Evolutionary conservation across 1,140 invertebrate species (phyloP).

Genomic region (Centruroides vittatus): DNA sequence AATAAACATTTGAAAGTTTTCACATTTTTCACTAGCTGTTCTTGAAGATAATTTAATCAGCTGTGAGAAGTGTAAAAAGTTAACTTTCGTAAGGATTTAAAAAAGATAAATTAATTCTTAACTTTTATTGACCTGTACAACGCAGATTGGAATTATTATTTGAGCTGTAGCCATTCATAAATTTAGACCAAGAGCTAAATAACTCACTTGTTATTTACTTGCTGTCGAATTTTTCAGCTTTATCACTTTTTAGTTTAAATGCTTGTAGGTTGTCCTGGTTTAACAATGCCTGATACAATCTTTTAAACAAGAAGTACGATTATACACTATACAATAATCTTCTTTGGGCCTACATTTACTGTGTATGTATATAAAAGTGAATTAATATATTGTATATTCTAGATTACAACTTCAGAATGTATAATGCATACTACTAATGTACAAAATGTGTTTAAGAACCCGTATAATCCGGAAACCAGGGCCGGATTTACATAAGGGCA

Average conservation of each 20-base stretch:
- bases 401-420: constrained; percentile 22
- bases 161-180: constrained; percentile 50
- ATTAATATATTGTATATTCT: neutral
- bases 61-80: neutral
- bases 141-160: constrained; percentile 47
- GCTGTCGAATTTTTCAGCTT: constrained; percentile 46
- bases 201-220: constrained; percentile 54
- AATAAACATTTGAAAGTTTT: neutral
- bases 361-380: neutral
- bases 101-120: neutral
- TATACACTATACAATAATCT: neutral
- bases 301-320: neutral
- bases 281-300: constrained; percentile 3
- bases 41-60: constrained; percentile 48
- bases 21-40: constrained; percentile 36
- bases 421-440: constrained; percentile 47
- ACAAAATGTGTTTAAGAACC: constrained; percentile 45
- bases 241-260: constrained; percentile 48
- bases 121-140: constrained; percentile 42
- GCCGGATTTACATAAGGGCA: too few relatives aligned
- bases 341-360: too few relatives aligned
- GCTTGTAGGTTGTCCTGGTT: constrained; percentile 44
- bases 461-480: constrained; percentile 46
- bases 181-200: constrained; percentile 48
- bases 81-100: too few relatives aligned